Evolutionary conservation across 2,888 invertebrate species (phyloP).

Genomic region (Abrostola tripartita): DNA sequence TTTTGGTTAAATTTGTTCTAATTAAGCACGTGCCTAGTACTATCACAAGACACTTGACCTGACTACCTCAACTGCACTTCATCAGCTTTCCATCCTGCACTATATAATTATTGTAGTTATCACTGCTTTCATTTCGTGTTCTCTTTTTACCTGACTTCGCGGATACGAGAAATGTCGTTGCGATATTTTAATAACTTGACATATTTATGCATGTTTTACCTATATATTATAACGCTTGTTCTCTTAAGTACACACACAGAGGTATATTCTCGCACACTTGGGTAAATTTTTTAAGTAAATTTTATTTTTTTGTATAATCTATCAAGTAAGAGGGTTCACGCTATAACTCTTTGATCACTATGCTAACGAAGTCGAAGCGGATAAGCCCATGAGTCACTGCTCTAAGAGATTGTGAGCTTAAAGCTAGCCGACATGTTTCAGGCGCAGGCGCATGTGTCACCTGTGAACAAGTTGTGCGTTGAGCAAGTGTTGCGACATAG

Average conservation of each 20-base stretch:
- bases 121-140: conserved; percentile 16
- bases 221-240: too few relatives aligned
- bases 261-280: too few relatives aligned
- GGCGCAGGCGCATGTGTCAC: conserved; percentile 36
- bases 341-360: conserved; percentile 10
- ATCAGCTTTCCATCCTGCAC: conserved; percentile 29
- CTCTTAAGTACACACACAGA: too few relatives aligned
- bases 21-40: too few relatives aligned
- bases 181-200: too few relatives aligned
- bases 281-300: too few relatives aligned
- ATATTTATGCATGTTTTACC: too few relatives aligned
- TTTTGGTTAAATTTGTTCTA: too few relatives aligned
- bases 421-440: conserved; percentile 47
- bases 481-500: conserved; percentile 32
- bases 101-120: conserved; percentile 11
- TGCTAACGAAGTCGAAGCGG: conserved; percentile 23
- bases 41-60: not conserved
- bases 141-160: not conserved
- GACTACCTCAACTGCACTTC: conserved; percentile 6
- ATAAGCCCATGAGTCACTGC: conserved; percentile 34
- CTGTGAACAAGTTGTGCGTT: conserved; percentile 32
- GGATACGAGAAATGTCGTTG: too few relatives aligned
- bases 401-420: conserved; percentile 43
- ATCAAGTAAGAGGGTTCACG: too few relatives aligned
- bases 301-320: too few relatives aligned